Conservation (phyloP, 2,888 invertebrate genomes). For the Microchrysa polita region DNA sequence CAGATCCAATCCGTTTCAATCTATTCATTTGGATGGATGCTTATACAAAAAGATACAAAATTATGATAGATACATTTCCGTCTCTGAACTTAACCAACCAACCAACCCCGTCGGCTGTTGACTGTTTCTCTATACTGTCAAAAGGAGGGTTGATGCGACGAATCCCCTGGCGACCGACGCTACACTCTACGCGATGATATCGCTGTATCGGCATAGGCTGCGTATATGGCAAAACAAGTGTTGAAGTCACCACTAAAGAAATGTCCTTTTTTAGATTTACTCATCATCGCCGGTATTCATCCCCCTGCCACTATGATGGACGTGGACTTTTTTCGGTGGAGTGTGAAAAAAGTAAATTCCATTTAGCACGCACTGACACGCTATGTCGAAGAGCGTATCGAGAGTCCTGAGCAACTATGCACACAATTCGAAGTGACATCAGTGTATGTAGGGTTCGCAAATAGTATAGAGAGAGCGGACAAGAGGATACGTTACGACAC, state of each 20-base stretch:
- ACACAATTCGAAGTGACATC: slow-evolving; percentile 38
- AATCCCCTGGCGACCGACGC: slow-evolving; percentile 10
- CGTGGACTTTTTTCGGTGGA: background rate
- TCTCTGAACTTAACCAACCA: background rate
- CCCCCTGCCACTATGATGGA: background rate
- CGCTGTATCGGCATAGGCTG: slow-evolving; percentile 15
- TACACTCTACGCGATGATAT: too few species aligned
- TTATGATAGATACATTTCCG: slow-evolving; percentile 33
- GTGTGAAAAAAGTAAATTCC: slow-evolving; percentile 35
- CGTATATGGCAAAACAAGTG: slow-evolving; percentile 39
- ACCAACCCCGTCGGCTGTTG: background rate
- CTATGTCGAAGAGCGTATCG: background rate
- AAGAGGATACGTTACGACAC: slow-evolving; percentile 20
- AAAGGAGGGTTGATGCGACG: slow-evolving; percentile 31
- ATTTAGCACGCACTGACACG: slow-evolving; percentile 45
- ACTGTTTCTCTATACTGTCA: background rate
- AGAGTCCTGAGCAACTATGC: slow-evolving; percentile 3
- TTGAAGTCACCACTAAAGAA: slow-evolving; percentile 33
- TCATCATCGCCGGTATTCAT: slow-evolving; percentile 11
- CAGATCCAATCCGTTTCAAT: slow-evolving; percentile 49
- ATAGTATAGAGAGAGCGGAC: slow-evolving; percentile 7
- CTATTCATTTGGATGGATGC: slow-evolving; percentile 29
- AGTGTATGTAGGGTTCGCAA: background rate
- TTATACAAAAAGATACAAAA: slow-evolving; percentile 44
- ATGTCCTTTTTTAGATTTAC: slow-evolving; percentile 40